Percentiles rank a stretch among this genome's conserved stretches.
phyloP scores from a whole-genome alignment of 2,797 vertebrate species.

The Scolopax rusticola region DNA sequence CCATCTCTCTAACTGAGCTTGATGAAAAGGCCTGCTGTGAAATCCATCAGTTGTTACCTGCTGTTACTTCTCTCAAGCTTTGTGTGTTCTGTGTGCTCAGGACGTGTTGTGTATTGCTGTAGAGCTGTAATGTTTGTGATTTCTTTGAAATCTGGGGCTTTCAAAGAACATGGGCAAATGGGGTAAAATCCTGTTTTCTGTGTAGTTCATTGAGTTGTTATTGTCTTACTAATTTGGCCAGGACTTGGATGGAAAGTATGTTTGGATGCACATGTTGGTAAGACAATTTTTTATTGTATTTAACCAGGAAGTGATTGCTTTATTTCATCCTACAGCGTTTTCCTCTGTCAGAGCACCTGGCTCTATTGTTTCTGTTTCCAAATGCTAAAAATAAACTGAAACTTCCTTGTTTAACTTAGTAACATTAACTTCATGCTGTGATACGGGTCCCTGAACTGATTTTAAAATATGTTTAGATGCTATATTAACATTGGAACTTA shows the following conservation, averaged over 20 bases:
- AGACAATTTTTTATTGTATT: not conserved
- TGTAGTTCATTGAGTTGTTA: not conserved
- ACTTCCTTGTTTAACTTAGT: not conserved
- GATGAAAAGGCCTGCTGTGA: not conserved
- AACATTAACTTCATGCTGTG: not conserved
- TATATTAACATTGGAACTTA: not conserved
- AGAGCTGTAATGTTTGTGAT: too few species aligned
- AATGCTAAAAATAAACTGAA: not conserved
- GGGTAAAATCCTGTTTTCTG: not conserved
- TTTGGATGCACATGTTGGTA: not conserved
- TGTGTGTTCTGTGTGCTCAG: not conserved
- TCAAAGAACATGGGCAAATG: fast-evolving
- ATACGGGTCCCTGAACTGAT: not conserved
- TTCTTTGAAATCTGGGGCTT: not conserved
- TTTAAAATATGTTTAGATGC: not conserved
- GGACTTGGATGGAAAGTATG: not conserved
- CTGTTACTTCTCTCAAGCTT: not conserved
- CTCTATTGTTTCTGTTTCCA: not conserved
- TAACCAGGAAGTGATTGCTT: not conserved
- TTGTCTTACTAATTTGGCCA: not conserved
- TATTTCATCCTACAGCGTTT: not conserved
- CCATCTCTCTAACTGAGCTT: too few species aligned
- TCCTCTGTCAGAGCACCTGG: not conserved
- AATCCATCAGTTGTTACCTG: not conserved
- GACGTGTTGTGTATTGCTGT: not conserved